phyloP scores from a whole-genome alignment of 2,113 vertebrate species.

The Dasyurus viverrinus region DNA sequence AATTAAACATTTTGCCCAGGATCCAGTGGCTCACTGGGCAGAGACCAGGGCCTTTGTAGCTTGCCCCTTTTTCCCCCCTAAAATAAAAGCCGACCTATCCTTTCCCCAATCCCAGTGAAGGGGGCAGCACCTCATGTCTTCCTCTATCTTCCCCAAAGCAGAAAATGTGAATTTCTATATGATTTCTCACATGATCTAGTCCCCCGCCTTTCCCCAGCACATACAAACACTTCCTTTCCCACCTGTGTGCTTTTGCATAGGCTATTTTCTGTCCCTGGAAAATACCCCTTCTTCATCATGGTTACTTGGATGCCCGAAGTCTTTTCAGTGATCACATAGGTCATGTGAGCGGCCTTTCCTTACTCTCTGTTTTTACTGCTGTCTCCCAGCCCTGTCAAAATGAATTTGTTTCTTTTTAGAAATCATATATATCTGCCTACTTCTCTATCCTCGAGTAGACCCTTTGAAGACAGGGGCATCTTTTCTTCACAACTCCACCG shows the following conservation, averaged over 20 bases:
- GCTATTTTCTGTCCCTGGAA: not conserved
- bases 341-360: not conserved
- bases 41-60: not conserved
- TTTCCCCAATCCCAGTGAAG: not conserved
- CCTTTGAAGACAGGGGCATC: not conserved
- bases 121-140: not conserved
- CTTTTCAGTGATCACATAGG: not conserved
- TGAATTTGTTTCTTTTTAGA: not conserved
- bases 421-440: not conserved
- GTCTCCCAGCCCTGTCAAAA: not conserved
- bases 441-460: not conserved
- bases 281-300: not conserved
- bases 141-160: not conserved
- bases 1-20: constrained; percentile 31
- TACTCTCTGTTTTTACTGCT: not conserved
- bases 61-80: not conserved
- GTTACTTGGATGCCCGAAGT: not conserved
- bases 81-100: not conserved
- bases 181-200: not conserved
- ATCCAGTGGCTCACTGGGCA: not conserved
- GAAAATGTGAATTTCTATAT: not conserved
- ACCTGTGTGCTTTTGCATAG: not conserved
- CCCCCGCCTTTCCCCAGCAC: not conserved
- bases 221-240: not conserved
- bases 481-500: not conserved